These are phyloP conservation scores for Prionailurus bengalensis DNA, from an alignment of 2,113 vertebrate species.

Conservation along the genomic window DNA sequence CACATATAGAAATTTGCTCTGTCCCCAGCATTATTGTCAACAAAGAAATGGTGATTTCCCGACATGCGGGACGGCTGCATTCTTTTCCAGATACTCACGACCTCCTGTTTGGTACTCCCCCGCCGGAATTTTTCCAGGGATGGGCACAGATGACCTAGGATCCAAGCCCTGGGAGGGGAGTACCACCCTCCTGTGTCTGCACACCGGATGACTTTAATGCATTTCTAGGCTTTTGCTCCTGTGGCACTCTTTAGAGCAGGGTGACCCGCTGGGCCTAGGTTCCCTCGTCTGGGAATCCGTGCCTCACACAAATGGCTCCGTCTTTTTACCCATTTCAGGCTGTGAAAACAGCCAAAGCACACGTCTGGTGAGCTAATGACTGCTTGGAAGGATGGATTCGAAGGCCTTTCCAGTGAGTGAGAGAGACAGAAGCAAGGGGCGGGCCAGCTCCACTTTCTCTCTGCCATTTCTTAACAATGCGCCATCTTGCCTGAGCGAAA, in stretches of 20 bases:
- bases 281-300: neutral
- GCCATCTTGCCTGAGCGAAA: constrained; percentile 74
- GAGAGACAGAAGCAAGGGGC: constrained; percentile 40
- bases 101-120: constrained; percentile 32
- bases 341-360: neutral
- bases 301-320: rapidly evolving
- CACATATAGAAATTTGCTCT: neutral
- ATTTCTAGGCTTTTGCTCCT: neutral
- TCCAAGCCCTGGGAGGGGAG: neutral
- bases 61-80: neutral
- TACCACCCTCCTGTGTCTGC: neutral
- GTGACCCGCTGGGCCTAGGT: neutral
- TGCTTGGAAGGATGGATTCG: neutral
- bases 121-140: constrained; percentile 71
- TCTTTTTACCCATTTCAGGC: neutral
- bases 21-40: neutral
- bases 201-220: neutral
- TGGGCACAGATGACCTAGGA: constrained; percentile 53
- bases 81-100: constrained; percentile 61
- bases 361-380: neutral
- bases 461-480: constrained; percentile 65
- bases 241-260: rapidly evolving
- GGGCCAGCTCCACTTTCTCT: constrained; percentile 59
- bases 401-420: constrained; percentile 17
- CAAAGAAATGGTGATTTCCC: constrained; percentile 50